A percentile compares a stretch with the other conserved stretches of the same genome.
Evolutionary conservation across 2,888 invertebrate genomes (phyloP).

Genomic region (Trilocha varians): DNA sequence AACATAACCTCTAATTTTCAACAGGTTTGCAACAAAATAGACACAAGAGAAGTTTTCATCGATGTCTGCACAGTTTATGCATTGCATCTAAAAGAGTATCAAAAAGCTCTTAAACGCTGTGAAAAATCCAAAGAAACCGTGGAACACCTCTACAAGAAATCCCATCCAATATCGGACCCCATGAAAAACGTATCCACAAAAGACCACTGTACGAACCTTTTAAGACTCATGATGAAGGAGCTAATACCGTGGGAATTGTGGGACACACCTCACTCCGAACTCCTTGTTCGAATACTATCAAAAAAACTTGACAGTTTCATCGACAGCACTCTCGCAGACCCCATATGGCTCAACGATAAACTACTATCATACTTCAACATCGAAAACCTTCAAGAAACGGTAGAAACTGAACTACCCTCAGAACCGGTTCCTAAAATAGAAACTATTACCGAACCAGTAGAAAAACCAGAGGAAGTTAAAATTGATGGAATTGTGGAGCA

Average conservation of each 20-base stretch:
- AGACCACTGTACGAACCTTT: conserved; percentile 73
- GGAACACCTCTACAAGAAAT: conserved; percentile 65
- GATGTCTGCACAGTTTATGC: conserved; percentile 68
- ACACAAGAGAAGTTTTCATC: conserved; percentile 56
- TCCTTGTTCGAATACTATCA: conserved; percentile 75
- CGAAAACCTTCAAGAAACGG: conserved; percentile 9
- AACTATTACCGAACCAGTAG: conserved; percentile 1
- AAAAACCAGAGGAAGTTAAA: conserved; percentile 9
- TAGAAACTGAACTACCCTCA: background rate
- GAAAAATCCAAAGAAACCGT: conserved; percentile 55
- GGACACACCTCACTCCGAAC: conserved; percentile 77
- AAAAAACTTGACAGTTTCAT: conserved; percentile 70
- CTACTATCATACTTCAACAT: conserved; percentile 38
- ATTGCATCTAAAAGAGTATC: conserved; percentile 77
- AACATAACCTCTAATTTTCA: too few relatives aligned
- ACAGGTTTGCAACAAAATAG: conserved; percentile 61
- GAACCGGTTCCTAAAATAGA: background rate
- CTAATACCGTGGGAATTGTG: conserved; percentile 78
- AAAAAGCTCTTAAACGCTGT: conserved; percentile 72
- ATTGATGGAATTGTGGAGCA: background rate
- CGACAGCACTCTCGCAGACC: conserved; percentile 60
- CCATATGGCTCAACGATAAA: conserved; percentile 64
- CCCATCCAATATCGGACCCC: conserved; percentile 38
- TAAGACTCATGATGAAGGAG: conserved; percentile 75
- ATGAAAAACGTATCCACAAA: conserved; percentile 53